Conservation (phyloP, 2,888 invertebrate species). For the Limnephilus auricula region DNA sequence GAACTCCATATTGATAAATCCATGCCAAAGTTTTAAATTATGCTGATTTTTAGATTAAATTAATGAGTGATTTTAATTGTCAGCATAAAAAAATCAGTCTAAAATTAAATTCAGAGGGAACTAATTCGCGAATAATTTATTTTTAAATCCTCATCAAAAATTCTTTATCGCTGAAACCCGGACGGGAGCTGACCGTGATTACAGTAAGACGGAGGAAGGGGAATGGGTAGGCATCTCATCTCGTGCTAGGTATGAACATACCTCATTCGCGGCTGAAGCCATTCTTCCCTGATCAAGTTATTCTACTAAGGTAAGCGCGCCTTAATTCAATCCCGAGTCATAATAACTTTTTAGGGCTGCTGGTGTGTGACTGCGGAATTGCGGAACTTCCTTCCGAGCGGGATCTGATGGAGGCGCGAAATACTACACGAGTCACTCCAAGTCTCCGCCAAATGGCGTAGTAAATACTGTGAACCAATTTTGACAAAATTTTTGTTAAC, state of each 20-base stretch:
- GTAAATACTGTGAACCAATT: neutral
- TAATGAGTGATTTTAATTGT: neutral
- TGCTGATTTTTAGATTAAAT: neutral
- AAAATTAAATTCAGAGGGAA: neutral
- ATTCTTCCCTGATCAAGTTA: constrained; percentile 28
- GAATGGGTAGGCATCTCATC: neutral
- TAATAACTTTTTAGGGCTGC: constrained; percentile 13
- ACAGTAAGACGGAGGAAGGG: neutral
- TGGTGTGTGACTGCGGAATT: constrained; percentile 16
- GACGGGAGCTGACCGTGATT: neutral
- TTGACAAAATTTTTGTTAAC: neutral
- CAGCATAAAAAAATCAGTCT: neutral
- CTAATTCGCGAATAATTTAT: neutral
- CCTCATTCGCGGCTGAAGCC: neutral
- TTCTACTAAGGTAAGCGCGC: constrained; percentile 27
- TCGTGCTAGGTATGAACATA: neutral
- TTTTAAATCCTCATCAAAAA: neutral
- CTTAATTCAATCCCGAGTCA: constrained; percentile 18
- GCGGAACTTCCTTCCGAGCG: neutral
- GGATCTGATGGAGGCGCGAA: neutral
- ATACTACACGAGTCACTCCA: neutral
- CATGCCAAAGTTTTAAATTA: neutral
- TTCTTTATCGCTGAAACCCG: neutral
- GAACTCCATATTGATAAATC: neutral
- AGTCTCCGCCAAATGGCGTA: neutral